Evolutionary conservation across 30 jellyfish, hydroid and myxozoan genomes (phyloP), one percentile per base, ranked within the genome.

Genomic region (Aurelia sp.): DNA sequence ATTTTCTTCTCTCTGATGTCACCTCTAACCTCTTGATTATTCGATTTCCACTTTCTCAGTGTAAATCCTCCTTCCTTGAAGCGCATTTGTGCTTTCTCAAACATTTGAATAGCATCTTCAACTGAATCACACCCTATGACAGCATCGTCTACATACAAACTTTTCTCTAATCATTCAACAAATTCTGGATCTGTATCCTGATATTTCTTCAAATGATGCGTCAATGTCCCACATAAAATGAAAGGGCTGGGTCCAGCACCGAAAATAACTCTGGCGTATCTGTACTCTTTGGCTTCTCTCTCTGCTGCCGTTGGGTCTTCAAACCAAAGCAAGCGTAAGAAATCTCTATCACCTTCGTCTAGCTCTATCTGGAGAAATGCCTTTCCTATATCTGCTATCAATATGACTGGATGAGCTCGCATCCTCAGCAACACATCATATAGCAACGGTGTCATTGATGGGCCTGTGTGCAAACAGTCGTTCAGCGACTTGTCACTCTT

Each of bases 381-480:
- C 63, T 81, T 85, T 47, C 60, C 76, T 6, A 85, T 85, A 61
- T 85, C 89, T 50, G 66, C 84, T 12, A 70, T 44, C 23, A 69
- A 31, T 13, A 19, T 27, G 23, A 66, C 71, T 13, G 74, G 66
- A 47, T 65, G 22, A 13, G 78, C 52, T 70, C 86, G 53, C 79
- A 83, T 70, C 22, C 90, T 62, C 74, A 71, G 50, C 76, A 74
- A 57, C 33, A 73, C 90, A 33, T 76, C 90, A 62, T 60, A 74
- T 11, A 85, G 77, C 72, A 75, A 13, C 15, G 81, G 82, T 59
- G 90, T 75, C 37, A 85, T 13, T 69, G 76, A 27, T 11, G 86
- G 85, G n/a, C 95, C 95, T 58, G 62, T 47, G 40, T 85, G 89
- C 23, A 85, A 64, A 74, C 95, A 85, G 44, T 74, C 95, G 59